These are phyloP conservation scores for Gastracanthus pulcherrimus DNA, from an alignment of 2,888 invertebrate species.

Conservation along the genomic window DNA sequence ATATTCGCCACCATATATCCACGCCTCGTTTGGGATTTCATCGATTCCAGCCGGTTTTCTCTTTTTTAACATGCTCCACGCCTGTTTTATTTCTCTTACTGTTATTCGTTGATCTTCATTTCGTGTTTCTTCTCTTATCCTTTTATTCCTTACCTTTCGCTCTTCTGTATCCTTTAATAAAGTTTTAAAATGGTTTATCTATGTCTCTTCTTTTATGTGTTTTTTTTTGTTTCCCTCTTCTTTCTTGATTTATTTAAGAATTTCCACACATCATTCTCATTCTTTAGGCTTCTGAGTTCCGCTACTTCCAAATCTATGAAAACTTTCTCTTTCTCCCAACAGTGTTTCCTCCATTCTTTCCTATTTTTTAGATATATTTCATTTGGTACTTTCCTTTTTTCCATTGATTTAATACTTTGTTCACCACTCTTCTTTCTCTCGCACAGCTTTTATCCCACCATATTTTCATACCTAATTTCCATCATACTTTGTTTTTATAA, in stretches of 20 bases:
- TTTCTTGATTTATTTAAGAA: constrained; percentile 31
- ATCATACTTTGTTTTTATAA: no score
- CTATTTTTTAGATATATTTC: not conserved
- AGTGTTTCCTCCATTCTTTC: not conserved
- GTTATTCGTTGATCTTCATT: constrained; percentile 1
- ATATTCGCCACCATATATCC: no score
- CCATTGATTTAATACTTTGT: not conserved
- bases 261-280: constrained; percentile 35
- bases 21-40: no score
- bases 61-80: not conserved
- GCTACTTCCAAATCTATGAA: constrained; percentile 11
- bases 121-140: not conserved
- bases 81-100: constrained; percentile 28
- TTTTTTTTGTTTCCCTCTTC: not conserved
- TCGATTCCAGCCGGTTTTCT: no score
- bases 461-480: no score
- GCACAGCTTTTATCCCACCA: not conserved
- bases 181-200: constrained; percentile 40
- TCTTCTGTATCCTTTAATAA: constrained; percentile 24
- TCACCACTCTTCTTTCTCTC: not conserved
- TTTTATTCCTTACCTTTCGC: not conserved
- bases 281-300: constrained; percentile 28
- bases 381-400: not conserved
- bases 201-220: constrained; percentile 46
- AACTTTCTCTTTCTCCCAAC: not conserved